Conservation (phyloP, 2,797 vertebrate genomes). For the Antrozous pallidus region DNA sequence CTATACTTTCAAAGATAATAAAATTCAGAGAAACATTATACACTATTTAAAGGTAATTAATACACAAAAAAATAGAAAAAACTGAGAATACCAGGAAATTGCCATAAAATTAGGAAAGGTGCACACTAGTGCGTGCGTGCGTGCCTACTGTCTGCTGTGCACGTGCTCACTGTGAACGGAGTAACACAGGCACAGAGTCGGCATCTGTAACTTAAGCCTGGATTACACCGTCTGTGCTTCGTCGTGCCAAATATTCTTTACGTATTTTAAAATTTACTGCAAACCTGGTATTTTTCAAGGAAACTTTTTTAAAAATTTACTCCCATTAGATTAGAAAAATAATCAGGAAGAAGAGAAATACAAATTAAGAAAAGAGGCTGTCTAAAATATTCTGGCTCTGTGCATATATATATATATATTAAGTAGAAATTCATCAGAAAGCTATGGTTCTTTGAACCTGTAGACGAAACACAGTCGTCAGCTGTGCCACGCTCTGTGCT, state of each 20-base stretch:
- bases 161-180: not conserved
- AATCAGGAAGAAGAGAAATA: conserved; percentile 35
- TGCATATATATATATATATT: not conserved
- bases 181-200: not conserved
- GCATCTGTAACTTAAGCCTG: not conserved
- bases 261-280: not conserved
- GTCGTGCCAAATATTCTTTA: not conserved
- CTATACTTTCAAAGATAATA: conserved; percentile 12
- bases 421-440: conserved; percentile 5
- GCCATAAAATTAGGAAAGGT: not conserved
- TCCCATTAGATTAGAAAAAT: conserved; percentile 15
- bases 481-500: not conserved
- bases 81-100: not conserved
- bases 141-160: not conserved
- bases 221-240: not conserved
- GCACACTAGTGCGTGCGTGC: not conserved
- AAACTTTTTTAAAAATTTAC: not conserved
- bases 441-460: conserved; percentile 24
- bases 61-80: not conserved
- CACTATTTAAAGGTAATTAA: not conserved
- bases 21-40: not conserved
- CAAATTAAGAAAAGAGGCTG: not conserved
- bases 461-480: not conserved
- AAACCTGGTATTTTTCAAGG: not conserved
- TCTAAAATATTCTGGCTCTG: not conserved